These are phyloP conservation scores for Peromyscus californicus DNA, from an alignment of 2,113 vertebrate species.

Conservation along the genomic window DNA sequence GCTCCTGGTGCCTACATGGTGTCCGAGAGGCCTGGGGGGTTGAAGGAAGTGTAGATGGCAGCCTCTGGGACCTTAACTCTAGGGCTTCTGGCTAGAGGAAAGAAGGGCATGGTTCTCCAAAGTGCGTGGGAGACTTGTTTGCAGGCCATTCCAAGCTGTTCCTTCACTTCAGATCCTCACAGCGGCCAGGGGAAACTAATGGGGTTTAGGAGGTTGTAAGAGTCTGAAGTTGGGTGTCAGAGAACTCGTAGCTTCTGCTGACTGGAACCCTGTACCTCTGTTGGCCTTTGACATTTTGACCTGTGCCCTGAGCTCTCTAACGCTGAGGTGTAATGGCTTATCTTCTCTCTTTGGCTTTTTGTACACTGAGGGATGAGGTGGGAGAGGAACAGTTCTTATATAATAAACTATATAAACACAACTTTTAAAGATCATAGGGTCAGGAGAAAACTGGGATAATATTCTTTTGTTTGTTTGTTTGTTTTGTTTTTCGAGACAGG, in stretches of 20 bases:
- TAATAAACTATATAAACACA: slow-evolving; percentile 37
- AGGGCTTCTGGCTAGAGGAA: neutral
- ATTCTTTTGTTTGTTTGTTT: neutral
- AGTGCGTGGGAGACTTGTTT: neutral
- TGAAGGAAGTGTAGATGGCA: neutral
- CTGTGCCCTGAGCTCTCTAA: neutral
- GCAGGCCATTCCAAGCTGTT: slow-evolving; percentile 16
- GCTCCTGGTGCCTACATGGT: neutral
- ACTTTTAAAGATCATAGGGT: neutral
- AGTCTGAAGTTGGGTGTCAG: neutral
- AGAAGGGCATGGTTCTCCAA: neutral
- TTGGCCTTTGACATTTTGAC: neutral
- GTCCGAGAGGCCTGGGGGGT: neutral
- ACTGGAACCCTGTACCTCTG: neutral
- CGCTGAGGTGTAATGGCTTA: neutral
- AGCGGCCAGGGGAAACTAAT: neutral
- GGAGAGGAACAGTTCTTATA: neutral
- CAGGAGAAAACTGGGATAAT: slow-evolving; percentile 23
- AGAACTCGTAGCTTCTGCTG: neutral
- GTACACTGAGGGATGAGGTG: neutral
- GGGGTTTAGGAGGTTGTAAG: neutral
- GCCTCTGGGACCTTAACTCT: neutral
- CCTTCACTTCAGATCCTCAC: neutral
- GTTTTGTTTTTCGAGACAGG: no score
- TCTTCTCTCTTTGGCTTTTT: slow-evolving; percentile 36